Percentiles rank a stretch among this genome's conserved stretches.
Evolutionary conservation across 2,888 invertebrate species (phyloP).

Genomic region (Cantharis rustica): DNA sequence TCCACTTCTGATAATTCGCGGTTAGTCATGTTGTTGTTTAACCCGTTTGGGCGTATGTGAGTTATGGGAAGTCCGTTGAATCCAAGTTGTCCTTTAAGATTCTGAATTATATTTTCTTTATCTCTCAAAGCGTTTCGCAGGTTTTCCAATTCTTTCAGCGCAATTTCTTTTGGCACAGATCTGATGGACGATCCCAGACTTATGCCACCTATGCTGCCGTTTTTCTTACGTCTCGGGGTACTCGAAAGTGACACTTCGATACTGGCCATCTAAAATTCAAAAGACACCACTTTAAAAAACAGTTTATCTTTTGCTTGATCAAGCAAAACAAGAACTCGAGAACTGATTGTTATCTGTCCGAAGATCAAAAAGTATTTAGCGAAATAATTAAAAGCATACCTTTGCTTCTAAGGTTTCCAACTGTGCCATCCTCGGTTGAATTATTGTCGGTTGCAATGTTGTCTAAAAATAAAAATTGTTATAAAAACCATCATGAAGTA

Average conservation of each 20-base stretch:
- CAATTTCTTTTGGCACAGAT: slow-evolving; percentile 53
- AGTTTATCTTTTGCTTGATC: neutral
- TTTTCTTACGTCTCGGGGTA: slow-evolving; percentile 63
- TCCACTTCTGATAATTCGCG: slow-evolving; percentile 60
- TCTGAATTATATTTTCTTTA: slow-evolving; percentile 83
- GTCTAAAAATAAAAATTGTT: slow-evolving; percentile 50
- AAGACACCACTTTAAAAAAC: neutral
- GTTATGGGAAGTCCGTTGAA: slow-evolving; percentile 58
- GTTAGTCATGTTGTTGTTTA: slow-evolving; percentile 43
- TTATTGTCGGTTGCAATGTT: slow-evolving; percentile 50
- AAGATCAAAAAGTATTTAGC: neutral
- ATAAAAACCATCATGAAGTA: neutral
- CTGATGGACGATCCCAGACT: slow-evolving; percentile 48
- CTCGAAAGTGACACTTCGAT: slow-evolving; percentile 79
- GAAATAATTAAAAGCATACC: slow-evolving; percentile 58
- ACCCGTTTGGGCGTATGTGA: slow-evolving; percentile 43
- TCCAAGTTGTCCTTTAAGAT: slow-evolving; percentile 70
- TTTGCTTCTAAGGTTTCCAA: slow-evolving; percentile 79
- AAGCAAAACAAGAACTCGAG: neutral
- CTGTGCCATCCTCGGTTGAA: slow-evolving; percentile 67
- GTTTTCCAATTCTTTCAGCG: slow-evolving; percentile 69
- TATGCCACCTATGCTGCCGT: slow-evolving; percentile 47
- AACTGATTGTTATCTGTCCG: neutral
- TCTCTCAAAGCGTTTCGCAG: slow-evolving; percentile 74
- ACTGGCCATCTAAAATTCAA: slow-evolving; percentile 72